Evolutionary conservation across 2,888 invertebrate species (phyloP).

Genomic region (Campoplex nolae): DNA sequence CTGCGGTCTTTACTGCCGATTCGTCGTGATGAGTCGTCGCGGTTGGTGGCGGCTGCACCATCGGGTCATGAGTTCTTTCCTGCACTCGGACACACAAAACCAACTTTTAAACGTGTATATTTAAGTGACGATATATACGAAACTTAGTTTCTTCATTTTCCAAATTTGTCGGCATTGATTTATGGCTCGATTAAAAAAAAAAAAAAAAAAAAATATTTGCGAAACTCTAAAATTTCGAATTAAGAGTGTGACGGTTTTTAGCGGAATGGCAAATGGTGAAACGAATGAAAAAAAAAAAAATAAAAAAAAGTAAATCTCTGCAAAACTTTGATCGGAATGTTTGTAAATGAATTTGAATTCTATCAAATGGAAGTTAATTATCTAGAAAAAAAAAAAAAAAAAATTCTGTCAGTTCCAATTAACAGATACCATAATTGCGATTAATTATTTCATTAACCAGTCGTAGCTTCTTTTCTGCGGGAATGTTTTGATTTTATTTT

Average conservation of each 20-base stretch:
- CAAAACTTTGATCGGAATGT: background rate
- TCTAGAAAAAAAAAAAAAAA: background rate
- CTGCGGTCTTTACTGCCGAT: slow-evolving; percentile 79
- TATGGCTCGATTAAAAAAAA: slow-evolving; percentile 9
- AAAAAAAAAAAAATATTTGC: no score
- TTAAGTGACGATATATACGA: slow-evolving; percentile 7
- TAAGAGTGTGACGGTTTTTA: background rate
- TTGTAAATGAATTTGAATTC: background rate
- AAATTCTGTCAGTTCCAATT: background rate
- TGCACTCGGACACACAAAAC: background rate
- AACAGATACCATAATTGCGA: background rate
- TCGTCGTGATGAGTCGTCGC: slow-evolving; percentile 72
- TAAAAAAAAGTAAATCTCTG: background rate
- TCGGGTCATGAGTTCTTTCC: slow-evolving; percentile 34
- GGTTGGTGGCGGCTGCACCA: slow-evolving; percentile 44
- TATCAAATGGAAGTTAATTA: background rate
- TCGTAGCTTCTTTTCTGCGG: background rate
- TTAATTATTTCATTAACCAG: background rate
- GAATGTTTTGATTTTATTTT: background rate
- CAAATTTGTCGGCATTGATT: slow-evolving; percentile 14
- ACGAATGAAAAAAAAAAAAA: background rate
- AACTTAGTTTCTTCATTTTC: slow-evolving; percentile 16
- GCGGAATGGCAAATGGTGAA: background rate
- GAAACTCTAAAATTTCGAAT: background rate
- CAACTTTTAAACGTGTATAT: background rate